phyloP scores from a whole-genome alignment of 1,140 invertebrate species.

The Pentalonia nigronervosa region DNA sequence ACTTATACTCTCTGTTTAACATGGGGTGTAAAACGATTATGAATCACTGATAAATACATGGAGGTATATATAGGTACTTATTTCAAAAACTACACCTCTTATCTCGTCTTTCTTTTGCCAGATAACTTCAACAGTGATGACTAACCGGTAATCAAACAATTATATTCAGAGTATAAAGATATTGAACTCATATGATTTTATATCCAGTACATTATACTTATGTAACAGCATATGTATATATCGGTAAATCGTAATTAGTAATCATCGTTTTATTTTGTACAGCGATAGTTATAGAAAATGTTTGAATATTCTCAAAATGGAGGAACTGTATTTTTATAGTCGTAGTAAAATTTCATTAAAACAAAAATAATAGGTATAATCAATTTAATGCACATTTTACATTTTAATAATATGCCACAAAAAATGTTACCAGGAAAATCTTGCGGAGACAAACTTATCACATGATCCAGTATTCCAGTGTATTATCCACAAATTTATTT shows the following conservation, averaged over 20 bases:
- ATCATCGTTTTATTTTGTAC: background rate
- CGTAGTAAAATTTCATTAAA: background rate
- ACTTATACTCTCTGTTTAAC: background rate
- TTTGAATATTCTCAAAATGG: background rate
- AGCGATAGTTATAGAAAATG: background rate
- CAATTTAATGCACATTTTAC: background rate
- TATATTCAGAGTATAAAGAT: background rate
- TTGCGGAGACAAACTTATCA: background rate
- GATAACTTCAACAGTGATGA: background rate
- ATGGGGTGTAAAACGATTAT: background rate
- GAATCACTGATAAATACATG: background rate
- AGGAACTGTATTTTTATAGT: background rate
- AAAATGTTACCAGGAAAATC: background rate
- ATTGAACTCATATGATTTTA: background rate
- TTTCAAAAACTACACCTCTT: background rate
- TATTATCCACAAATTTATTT: background rate
- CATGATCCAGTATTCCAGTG: background rate
- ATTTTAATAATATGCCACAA: background rate
- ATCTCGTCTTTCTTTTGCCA: background rate
- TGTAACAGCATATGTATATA: background rate
- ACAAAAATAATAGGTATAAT: background rate
- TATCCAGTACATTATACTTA: background rate
- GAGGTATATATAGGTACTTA: background rate
- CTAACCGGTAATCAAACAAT: conserved; percentile 8
- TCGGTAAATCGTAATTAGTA: background rate